These are phyloP conservation scores for Lysandra bellargus DNA, from an alignment of 2,888 invertebrate genomes.

Conservation along the genomic window DNA sequence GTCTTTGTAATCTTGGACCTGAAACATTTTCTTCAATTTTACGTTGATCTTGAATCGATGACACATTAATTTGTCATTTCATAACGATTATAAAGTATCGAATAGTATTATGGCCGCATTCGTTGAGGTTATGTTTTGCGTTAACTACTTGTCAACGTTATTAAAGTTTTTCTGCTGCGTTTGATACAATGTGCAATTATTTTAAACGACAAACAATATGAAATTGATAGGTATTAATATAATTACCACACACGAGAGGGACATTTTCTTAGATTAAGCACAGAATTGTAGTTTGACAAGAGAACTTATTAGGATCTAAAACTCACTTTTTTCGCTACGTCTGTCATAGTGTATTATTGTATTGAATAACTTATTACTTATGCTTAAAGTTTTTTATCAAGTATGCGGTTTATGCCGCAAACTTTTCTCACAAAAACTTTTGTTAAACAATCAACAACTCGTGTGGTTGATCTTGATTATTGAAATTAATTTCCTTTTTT, in stretches of 20 bases:
- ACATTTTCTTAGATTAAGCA: neutral
- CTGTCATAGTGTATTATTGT: slow-evolving; percentile 60
- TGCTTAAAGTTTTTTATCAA: slow-evolving; percentile 34
- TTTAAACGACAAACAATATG: neutral
- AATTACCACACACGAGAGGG: neutral
- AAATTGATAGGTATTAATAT: neutral
- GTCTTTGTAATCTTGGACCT: slow-evolving; percentile 96
- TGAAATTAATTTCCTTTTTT: slow-evolving; percentile 10
- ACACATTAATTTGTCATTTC: slow-evolving; percentile 29
- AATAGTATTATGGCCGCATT: slow-evolving; percentile 33
- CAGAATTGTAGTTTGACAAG: slow-evolving; percentile 31
- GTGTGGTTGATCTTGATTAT: slow-evolving; percentile 42
- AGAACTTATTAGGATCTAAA: slow-evolving; percentile 33
- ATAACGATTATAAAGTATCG: slow-evolving; percentile 17
- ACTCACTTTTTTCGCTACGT: slow-evolving; percentile 74
- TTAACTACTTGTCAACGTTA: slow-evolving; percentile 19
- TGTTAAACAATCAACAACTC: slow-evolving; percentile 49
- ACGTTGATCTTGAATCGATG: neutral
- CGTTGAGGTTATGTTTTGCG: slow-evolving; percentile 33
- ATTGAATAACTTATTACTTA: slow-evolving; percentile 32
- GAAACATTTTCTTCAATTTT: slow-evolving; percentile 42
- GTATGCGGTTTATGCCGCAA: slow-evolving; percentile 37
- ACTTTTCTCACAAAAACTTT: slow-evolving; percentile 37
- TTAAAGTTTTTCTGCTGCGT: neutral
- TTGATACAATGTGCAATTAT: neutral